phyloP scores from a whole-genome alignment of 1,140 invertebrate genomes.

The Aphelinus atriplicis region DNA sequence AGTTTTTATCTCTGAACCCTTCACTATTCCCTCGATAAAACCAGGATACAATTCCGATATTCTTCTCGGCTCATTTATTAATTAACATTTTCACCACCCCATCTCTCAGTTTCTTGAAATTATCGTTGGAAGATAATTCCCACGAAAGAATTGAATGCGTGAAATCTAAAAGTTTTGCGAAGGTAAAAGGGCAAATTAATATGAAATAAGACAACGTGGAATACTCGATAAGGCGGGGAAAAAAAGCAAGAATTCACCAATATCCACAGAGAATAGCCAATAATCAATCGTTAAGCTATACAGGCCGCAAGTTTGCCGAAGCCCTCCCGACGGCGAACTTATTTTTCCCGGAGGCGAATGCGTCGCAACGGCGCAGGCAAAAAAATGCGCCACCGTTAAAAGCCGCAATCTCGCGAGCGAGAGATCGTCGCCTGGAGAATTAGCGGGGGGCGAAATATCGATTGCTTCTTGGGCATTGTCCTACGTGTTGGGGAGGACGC shows the following conservation, averaged over 20 bases:
- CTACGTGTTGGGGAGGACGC: slow-evolving; percentile 19
- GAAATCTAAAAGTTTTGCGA: too few species aligned
- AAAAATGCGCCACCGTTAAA: slow-evolving; percentile 30
- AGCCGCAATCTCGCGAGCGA: slow-evolving; percentile 21
- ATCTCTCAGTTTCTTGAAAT: too few species aligned
- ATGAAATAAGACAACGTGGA: too few species aligned
- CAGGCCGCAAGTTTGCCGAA: slow-evolving; percentile 19
- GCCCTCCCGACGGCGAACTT: neutral
- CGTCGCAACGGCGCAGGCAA: neutral
- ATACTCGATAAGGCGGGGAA: neutral
- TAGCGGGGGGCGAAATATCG: slow-evolving; percentile 47
- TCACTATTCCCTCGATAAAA: too few species aligned
- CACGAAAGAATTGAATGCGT: too few species aligned
- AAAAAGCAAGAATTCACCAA: slow-evolving; percentile 6
- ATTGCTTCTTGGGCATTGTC: slow-evolving; percentile 45
- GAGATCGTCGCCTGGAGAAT: slow-evolving; percentile 42
- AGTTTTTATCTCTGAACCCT: too few species aligned
- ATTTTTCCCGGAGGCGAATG: neutral
- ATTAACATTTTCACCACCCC: too few species aligned
- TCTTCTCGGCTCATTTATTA: too few species aligned
- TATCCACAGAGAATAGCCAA: slow-evolving; percentile 6
- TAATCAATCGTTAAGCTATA: slow-evolving; percentile 29
- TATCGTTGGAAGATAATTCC: too few species aligned
- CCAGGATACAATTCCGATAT: too few species aligned
- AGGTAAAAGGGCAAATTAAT: too few species aligned